Evolutionary conservation across 35 echinoderm and acorn worm genomes (phyloP).

Genomic region (Hemicentrotus pulcherrimus): DNA sequence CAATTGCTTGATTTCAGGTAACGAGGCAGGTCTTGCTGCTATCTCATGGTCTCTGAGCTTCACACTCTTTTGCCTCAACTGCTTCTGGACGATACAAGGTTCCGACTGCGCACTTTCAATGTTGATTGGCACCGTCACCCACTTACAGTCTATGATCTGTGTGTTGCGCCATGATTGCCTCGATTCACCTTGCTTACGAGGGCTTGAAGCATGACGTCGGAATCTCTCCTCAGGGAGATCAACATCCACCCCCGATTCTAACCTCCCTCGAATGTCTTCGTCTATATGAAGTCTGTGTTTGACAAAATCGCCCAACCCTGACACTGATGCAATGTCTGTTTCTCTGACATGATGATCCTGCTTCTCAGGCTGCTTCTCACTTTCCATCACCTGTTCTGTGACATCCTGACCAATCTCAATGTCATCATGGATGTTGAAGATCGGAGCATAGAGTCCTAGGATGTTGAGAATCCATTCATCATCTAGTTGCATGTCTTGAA

Average conservation of each 20-base stretch:
- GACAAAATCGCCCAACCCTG: background rate
- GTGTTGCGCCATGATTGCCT: conserved; percentile 44
- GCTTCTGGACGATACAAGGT: conserved; percentile 33
- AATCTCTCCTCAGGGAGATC: conserved; percentile 21
- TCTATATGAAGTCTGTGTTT: conserved; percentile 3
- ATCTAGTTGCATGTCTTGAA: conserved; percentile 60
- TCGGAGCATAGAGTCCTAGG: conserved; percentile 66
- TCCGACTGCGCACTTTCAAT: conserved; percentile 16
- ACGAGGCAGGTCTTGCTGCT: background rate
- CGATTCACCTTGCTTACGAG: background rate
- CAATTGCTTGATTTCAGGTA: background rate
- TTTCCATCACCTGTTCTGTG: background rate
- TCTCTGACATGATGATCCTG: background rate
- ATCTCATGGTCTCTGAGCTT: background rate
- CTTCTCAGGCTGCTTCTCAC: background rate
- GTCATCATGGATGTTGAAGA: conserved; percentile 18
- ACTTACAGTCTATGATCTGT: conserved; percentile 28
- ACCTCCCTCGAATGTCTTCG: conserved; percentile 16
- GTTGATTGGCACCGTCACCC: conserved; percentile 29
- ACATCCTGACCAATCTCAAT: background rate
- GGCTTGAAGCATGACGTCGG: background rate
- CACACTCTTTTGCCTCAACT: background rate
- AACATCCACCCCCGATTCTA: conserved; percentile 39
- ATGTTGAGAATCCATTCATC: conserved; percentile 84
- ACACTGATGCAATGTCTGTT: background rate